phyloP scores from a whole-genome alignment of 37 sponge, comb jelly and placozoan species.

The Aplysina aerophoba region DNA sequence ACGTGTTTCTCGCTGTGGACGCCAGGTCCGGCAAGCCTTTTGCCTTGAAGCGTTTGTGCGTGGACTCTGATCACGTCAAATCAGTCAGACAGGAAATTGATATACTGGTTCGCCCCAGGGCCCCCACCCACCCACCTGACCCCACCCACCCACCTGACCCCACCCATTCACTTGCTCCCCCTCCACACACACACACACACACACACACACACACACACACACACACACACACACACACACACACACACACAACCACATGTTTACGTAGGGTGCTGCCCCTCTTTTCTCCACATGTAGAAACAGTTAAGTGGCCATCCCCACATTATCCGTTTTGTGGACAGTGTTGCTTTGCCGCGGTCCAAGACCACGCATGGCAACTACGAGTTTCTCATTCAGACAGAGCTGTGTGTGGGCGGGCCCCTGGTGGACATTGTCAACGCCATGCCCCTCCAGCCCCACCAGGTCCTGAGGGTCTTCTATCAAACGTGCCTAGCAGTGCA shows the following conservation, averaged over 20 bases:
- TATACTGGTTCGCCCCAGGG: slow-evolving; percentile 53
- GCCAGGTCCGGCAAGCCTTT: slow-evolving; percentile 63
- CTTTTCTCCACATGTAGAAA: slow-evolving; percentile 52
- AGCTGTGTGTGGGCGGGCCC: slow-evolving; percentile 70
- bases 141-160: neutral
- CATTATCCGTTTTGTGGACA: slow-evolving; percentile 75
- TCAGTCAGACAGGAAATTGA: slow-evolving; percentile 70
- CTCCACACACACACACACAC: no score
- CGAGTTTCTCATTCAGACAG: slow-evolving; percentile 90
- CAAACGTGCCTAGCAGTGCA: slow-evolving; percentile 84
- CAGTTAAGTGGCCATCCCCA: slow-evolving; percentile 80
- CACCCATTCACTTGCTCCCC: no score
- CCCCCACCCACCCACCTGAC: neutral
- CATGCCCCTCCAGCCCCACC: slow-evolving; percentile 47
- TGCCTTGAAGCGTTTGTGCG: slow-evolving; percentile 85
- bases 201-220: slow-evolving; percentile 19
- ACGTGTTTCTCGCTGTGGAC: slow-evolving; percentile 84
- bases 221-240: neutral
- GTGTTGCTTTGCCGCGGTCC: slow-evolving; percentile 47
- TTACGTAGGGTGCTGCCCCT: no score
- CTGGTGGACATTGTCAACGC: slow-evolving; percentile 58
- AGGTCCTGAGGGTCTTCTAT: slow-evolving; percentile 86
- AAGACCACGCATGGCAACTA: slow-evolving; percentile 67
- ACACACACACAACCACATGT: no score
- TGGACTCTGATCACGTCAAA: slow-evolving; percentile 61